Base-by-base conservation (phyloP, 2,113 vertebrate genomes). In the Psammodynastes pulverulentus region DNA sequence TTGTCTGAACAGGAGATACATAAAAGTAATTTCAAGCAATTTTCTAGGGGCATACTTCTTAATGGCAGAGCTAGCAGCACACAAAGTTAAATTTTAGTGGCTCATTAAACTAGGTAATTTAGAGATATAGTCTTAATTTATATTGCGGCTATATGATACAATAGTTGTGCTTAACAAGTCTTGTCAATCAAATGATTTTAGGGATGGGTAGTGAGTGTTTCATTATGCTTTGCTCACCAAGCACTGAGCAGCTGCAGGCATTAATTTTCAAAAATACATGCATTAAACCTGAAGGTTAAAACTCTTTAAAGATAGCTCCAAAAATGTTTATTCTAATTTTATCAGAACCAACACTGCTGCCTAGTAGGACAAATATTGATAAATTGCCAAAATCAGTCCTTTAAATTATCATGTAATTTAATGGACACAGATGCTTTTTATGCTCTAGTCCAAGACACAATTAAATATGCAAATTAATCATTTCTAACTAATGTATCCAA, bases 371-470 rank as follows among this genome's bases (percentile, higher is more conserved):
- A 72, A 15, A 5, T 92, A 88, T 29, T 92, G 53, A 93, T 72
- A 95, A 94, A 95, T 91, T 89, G 24, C 3, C 49, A 91, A 94
- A 91, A 72, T 53, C 56, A 89, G 87, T 93, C 67, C 19, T 92
- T 92, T 51, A 39, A 86, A 49, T 62, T 10, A 58, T 92, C 21
- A 5, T 92, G 48, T 45, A 92, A 88, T 8, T 45, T 91, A 95
- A 90, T 89, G 52, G 94, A 53, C 86, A 84, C n/a, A 93, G 51
- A 52, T 0, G 0, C 84, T 89, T 92, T n/a, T 90, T 93, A 23
- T 87, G 56, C 90, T 94, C 6, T 87, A 92, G 90, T 56, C 49
- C 84, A 90, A 94, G 89, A 39, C 49, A 48, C 86, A 91, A 87
- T 21, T 93, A 29, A 92, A 93, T 94, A 91, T 96, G 89, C 87